A percentile compares a stretch with the other conserved stretches of the same genome.
Evolutionary conservation across 2,888 invertebrate genomes (phyloP).

Genomic region (Cephus pygmeus): DNA sequence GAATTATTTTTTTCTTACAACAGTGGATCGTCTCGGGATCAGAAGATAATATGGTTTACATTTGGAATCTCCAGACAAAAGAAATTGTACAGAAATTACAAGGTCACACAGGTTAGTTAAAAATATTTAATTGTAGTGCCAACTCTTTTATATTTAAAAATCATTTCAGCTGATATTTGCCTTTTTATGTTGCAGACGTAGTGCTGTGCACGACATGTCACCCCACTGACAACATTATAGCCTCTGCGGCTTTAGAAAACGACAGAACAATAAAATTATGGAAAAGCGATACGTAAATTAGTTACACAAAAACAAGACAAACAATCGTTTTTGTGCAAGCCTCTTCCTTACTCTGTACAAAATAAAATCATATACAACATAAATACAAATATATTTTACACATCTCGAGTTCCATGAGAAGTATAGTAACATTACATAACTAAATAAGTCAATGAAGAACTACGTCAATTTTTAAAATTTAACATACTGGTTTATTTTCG

Average conservation of each 20-base stretch:
- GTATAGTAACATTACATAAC: too few relatives aligned
- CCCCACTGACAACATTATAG: constrained; percentile 99
- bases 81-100: constrained; percentile 98
- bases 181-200: constrained; percentile 71
- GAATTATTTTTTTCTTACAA: constrained; percentile 43
- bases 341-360: too few relatives aligned
- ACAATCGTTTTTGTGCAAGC: too few relatives aligned
- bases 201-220: constrained; percentile 99
- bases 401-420: neutral
- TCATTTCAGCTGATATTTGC: constrained; percentile 1
- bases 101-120: constrained; percentile 88
- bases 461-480: too few relatives aligned
- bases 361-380: too few relatives aligned
- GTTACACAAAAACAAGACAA: neutral
- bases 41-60: constrained; percentile 98
- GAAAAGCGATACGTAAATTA: constrained; percentile 91
- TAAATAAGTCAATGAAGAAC: too few relatives aligned
- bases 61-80: constrained; percentile 99
- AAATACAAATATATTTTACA: too few relatives aligned
- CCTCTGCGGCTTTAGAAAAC: constrained; percentile 97
- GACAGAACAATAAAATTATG: constrained; percentile 99
- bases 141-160: neutral
- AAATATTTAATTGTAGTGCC: neutral
- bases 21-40: constrained; percentile 99
- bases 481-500: too few relatives aligned